Conservation (phyloP, 2,888 invertebrate species). For the Zonitis immaculata region DNA sequence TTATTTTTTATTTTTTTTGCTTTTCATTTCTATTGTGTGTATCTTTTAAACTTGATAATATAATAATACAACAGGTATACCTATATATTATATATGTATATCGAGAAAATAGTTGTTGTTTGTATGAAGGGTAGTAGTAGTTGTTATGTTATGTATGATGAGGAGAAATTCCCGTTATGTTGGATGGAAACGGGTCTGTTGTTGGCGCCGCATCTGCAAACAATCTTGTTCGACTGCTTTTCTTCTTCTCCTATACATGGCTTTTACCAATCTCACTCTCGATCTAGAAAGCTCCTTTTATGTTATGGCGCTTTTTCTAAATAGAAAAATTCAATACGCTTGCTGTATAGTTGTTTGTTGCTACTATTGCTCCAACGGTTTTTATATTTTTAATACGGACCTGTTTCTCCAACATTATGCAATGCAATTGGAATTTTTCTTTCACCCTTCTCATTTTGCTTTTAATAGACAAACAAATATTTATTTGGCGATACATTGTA, state of each 20-base stretch:
- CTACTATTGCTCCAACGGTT: neutral
- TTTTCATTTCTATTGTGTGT: neutral
- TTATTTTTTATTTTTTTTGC: too few relatives aligned
- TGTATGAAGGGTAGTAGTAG: neutral
- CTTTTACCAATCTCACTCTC: slow-evolving; percentile 9
- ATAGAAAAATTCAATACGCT: neutral
- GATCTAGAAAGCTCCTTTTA: slow-evolving; percentile 5
- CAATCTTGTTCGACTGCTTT: slow-evolving; percentile 5
- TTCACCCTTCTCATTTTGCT: too few relatives aligned
- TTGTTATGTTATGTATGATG: neutral
- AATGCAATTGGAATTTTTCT: too few relatives aligned
- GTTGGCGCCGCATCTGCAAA: slow-evolving; percentile 17
- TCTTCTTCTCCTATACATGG: slow-evolving; percentile 14
- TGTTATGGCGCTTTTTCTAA: neutral
- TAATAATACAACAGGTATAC: neutral
- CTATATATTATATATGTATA: neutral
- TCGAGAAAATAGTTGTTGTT: neutral
- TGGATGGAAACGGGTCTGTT: slow-evolving; percentile 9
- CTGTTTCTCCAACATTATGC: neutral
- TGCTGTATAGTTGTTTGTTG: neutral
- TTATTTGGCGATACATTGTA: neutral
- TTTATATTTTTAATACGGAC: neutral
- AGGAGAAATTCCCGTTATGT: slow-evolving; percentile 13
- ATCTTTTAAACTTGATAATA: too few relatives aligned
- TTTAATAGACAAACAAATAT: neutral